Base-by-base conservation (phyloP, 2,113 vertebrate species). In the Sinosuthora webbiana region DNA sequence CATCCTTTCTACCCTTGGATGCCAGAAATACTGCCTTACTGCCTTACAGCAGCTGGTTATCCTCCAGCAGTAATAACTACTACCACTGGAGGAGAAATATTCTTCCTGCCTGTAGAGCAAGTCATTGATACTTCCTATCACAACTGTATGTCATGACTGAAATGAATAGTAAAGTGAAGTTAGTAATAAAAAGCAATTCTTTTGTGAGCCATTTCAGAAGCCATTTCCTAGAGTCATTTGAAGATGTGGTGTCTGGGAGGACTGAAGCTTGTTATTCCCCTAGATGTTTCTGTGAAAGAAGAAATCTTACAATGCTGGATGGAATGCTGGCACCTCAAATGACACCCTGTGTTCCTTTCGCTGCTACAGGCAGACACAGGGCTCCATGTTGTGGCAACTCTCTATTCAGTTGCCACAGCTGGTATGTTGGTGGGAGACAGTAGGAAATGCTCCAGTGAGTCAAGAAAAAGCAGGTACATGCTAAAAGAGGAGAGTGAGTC, bases 221-320 rank as follows among this genome's bases (percentile, higher is more conserved):
- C 13, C 1, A 2, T 18, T 56, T 71, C 63, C 45, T 52, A 30
- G 14, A 71, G 10, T 41, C 13, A 53, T 56, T 68, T 5, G 37
- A 59, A 93, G 21, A 55, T 21, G 3, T 23, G 14, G 28, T 37
- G 5, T 75, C 35, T 42, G 21, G 33, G 39, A 53, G 7, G 20
- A 44, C 12, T 55, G 13, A 74, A 47, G 37, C 7, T 52, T 44
- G 5, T 56, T 80, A 42, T 45, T 60, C 30, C 14, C 3, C 59
- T 41, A 37, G 19, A 31, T 16, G 39, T 13, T 71, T 91, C 56
- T 64, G 25, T 60, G 33, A 83, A 63, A 78, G 28, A 9, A 59
- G 30, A 69, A 77, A 31, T 67, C 0, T 0, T 23, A n/a, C 18
- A 41, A 27, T 10, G 24, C 3, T 13, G 47, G 20, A 24, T 0